Conservation (phyloP, 2,797 vertebrate species). For the Hipposideros larvatus region DNA sequence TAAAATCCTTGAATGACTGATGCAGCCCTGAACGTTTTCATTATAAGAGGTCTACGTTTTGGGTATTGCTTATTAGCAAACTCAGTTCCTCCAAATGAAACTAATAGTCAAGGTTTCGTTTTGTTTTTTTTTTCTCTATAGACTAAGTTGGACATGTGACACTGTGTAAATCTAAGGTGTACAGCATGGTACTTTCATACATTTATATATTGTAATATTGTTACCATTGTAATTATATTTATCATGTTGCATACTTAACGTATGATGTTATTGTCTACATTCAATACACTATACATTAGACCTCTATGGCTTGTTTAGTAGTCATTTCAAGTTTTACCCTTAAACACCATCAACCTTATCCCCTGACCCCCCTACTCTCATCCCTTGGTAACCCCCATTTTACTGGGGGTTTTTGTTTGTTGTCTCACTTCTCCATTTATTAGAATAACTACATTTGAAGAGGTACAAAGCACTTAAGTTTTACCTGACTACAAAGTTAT, state of each 20-base stretch:
- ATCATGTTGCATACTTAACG: background rate
- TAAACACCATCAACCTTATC: too few relatives aligned
- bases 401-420: too few relatives aligned
- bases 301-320: background rate
- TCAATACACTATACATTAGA: background rate
- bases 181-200: background rate
- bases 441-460: constrained; percentile 86
- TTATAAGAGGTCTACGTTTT: background rate
- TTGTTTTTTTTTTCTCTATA: background rate
- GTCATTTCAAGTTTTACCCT: background rate
- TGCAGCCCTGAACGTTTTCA: background rate
- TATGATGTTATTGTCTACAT: background rate
- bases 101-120: background rate
- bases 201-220: background rate
- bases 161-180: background rate
- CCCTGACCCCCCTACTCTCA: background rate
- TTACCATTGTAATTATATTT: background rate
- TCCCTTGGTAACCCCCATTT: background rate
- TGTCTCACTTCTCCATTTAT: constrained; percentile 85
- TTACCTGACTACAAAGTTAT: constrained; percentile 85
- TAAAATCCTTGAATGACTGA: background rate
- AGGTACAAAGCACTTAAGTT: constrained; percentile 83
- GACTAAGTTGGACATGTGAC: background rate
- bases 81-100: background rate
- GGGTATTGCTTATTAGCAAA: background rate